Evolutionary conservation across 92 coral and sea anemone genomes (phyloP).

Genomic region (Muricea muricata): DNA sequence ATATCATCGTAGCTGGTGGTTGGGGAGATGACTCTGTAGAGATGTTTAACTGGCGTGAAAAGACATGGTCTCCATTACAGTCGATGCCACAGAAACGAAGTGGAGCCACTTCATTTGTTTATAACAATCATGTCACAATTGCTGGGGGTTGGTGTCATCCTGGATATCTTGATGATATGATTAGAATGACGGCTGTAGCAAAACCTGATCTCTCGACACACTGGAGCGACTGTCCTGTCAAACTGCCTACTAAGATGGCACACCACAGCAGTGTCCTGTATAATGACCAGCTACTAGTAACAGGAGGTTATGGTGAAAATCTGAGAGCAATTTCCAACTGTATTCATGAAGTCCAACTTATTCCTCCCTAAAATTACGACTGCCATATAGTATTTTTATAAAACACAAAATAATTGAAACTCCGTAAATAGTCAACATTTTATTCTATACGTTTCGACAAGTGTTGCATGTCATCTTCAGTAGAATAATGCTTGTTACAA

Average conservation of each 20-base stretch:
- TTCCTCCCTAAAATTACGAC: not conserved
- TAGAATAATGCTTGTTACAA: too few species aligned
- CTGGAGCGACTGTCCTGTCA: not conserved
- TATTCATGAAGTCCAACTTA: not conserved
- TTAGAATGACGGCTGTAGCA: not conserved
- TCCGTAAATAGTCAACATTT: too few species aligned
- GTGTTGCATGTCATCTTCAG: too few species aligned
- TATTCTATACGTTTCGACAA: too few species aligned
- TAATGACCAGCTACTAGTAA: not conserved
- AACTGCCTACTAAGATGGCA: not conserved
- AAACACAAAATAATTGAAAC: too few species aligned
- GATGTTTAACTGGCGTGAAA: conserved; percentile 11
- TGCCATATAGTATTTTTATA: too few species aligned
- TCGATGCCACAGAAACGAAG: not conserved
- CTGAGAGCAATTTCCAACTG: not conserved
- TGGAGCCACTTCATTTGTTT: not conserved
- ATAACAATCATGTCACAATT: conserved; percentile 4
- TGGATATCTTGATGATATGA: not conserved
- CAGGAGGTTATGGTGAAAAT: not conserved
- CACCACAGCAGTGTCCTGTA: conserved; percentile 3
- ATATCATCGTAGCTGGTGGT: conserved; percentile 7
- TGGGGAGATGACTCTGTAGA: not conserved
- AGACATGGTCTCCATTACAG: not conserved
- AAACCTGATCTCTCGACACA: not conserved
- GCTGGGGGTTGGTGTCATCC: not conserved